phyloP scores from a whole-genome alignment of 2,797 vertebrate genomes.

The Emydoidea blandingii region DNA sequence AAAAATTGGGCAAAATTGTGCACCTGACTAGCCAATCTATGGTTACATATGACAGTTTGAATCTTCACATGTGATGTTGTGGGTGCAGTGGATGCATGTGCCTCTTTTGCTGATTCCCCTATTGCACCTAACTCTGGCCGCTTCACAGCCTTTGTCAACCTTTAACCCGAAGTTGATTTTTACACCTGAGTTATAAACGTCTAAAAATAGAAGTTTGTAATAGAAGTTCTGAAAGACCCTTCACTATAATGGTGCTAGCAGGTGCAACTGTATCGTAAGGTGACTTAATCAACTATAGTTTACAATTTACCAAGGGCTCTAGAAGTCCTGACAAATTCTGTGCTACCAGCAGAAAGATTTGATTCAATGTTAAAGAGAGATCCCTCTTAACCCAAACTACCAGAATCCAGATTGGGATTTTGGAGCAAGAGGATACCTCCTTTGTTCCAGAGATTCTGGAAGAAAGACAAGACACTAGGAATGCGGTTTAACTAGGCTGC shows the following conservation, averaged over 20 bases:
- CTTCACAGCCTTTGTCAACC: background rate
- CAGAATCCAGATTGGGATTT: background rate
- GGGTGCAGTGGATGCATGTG: no score
- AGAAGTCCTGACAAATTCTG: constrained; percentile 33
- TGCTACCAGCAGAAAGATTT: background rate
- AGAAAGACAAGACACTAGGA: background rate
- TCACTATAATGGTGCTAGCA: constrained; percentile 20
- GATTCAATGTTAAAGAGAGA: background rate
- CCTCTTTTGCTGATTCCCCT: background rate
- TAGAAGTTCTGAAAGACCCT: constrained; percentile 13
- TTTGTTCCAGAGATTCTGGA: fast-evolving
- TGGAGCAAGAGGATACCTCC: background rate
- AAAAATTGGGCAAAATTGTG: background rate
- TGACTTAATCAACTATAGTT: constrained; percentile 60
- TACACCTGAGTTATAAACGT: background rate
- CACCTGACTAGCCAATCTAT: background rate
- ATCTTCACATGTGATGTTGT: background rate
- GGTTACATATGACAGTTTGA: background rate
- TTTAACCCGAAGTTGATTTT: constrained; percentile 27
- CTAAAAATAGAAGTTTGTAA: constrained; percentile 21
- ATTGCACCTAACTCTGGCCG: background rate
- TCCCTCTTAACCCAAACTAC: background rate
- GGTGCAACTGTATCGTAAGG: constrained; percentile 59
- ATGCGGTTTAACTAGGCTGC: background rate
- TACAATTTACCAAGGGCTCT: constrained; percentile 25